Evolutionary conservation across 2,888 invertebrate genomes (phyloP).

Genomic region (Ferdinandea cuprea): DNA sequence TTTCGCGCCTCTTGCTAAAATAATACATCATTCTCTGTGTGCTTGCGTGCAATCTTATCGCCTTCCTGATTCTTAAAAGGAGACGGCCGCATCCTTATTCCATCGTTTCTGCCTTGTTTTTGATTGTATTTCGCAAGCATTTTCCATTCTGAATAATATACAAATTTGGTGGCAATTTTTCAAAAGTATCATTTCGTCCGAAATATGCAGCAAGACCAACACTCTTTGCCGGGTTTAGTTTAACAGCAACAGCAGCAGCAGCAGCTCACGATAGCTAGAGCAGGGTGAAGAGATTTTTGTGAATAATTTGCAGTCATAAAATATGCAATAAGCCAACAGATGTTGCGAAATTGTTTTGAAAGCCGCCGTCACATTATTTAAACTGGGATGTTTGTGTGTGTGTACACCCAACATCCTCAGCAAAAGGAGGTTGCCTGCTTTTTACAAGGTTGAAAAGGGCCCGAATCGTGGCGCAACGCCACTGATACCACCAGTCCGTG

Average conservation of each 20-base stretch:
- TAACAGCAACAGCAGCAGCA: background rate
- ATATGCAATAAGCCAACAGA: slow-evolving; percentile 83
- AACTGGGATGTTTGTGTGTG: slow-evolving; percentile 66
- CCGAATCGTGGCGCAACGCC: slow-evolving; percentile 5
- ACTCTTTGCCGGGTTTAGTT: slow-evolving; percentile 8
- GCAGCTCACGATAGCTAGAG: slow-evolving; percentile 50
- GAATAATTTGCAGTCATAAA: slow-evolving; percentile 83
- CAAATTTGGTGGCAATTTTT: slow-evolving; percentile 73
- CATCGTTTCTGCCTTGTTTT: slow-evolving; percentile 17
- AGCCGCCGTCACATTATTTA: slow-evolving; percentile 83
- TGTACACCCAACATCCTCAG: slow-evolving; percentile 6
- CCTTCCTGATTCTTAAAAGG: slow-evolving; percentile 10
- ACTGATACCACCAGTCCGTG: slow-evolving; percentile 38
- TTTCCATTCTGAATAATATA: slow-evolving; percentile 33
- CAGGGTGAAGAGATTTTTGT: slow-evolving; percentile 79
- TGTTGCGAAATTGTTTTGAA: slow-evolving; percentile 83
- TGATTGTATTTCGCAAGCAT: slow-evolving; percentile 33
- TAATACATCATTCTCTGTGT: slow-evolving; percentile 42
- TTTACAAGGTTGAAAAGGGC: slow-evolving; percentile 40
- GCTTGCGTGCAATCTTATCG: slow-evolving; percentile 15
- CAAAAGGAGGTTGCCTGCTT: slow-evolving; percentile 7
- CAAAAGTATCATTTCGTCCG: slow-evolving; percentile 71
- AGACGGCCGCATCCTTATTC: slow-evolving; percentile 22
- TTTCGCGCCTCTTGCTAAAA: slow-evolving; percentile 19
- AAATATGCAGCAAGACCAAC: slow-evolving; percentile 38